Conservation (phyloP, 2,113 vertebrate species). For the Hucho hucho region DNA sequence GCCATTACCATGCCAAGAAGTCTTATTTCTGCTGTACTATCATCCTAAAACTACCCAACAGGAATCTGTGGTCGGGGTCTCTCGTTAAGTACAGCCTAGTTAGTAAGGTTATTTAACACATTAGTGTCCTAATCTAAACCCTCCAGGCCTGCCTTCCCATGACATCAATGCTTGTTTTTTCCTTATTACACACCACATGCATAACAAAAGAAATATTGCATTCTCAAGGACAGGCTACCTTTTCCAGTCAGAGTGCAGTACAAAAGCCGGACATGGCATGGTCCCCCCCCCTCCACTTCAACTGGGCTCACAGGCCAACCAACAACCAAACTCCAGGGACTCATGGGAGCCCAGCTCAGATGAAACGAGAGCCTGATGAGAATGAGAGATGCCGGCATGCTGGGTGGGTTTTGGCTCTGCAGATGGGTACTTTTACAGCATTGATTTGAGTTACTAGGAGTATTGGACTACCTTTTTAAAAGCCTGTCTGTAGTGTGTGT, state of each 20-base stretch:
- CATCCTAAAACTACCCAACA: background rate
- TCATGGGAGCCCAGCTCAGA: constrained; percentile 17
- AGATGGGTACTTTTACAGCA: constrained; percentile 25
- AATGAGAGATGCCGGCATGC: constrained; percentile 24
- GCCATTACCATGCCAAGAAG: background rate
- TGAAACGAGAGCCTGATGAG: constrained; percentile 8
- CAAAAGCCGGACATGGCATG: constrained; percentile 18
- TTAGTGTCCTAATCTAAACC: background rate
- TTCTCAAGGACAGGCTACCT: constrained; percentile 25
- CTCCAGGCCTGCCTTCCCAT: background rate
- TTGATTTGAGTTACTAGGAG: constrained; percentile 47
- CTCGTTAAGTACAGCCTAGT: background rate
- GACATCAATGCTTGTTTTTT: constrained; percentile 12
- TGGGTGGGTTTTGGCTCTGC: constrained; percentile 9
- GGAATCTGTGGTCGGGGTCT: background rate
- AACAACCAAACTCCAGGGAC: constrained; percentile 1
- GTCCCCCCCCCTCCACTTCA: background rate
- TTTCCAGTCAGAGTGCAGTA: constrained; percentile 7
- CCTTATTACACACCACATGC: background rate
- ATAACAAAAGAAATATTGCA: too few relatives aligned
- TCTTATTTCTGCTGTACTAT: background rate
- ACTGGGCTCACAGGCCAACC: constrained; percentile 4
- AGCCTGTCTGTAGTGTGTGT: constrained; percentile 13
- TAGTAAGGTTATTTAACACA: background rate
- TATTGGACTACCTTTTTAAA: constrained; percentile 40